Base-by-base conservation (phyloP, 2,113 vertebrate genomes). In the Paratilapia polleni region DNA sequence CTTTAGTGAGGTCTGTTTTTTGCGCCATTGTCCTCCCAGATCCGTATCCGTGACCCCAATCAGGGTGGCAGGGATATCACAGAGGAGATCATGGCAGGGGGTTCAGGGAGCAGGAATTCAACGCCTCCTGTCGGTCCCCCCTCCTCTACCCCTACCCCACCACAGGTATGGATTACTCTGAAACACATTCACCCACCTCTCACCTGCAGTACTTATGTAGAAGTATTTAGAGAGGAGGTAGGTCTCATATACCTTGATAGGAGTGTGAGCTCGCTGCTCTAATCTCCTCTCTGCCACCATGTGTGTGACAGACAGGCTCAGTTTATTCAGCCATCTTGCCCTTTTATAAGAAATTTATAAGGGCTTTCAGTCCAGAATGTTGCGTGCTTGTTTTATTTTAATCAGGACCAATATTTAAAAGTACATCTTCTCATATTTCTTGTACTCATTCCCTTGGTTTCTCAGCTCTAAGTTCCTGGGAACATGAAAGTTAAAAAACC, bases 41-140 rank as follows among this genome's bases (percentile, higher is more conserved):
- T 99, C 95, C 97, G 98, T 92, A 99, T 99, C 93, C 96, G 98
- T 70, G 98, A 99, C 95, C 98, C 98, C 79, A 99, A 98, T 94
- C 98, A 99, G 93, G 98, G 98, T 28, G 98, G 98, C 88, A 97
- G 96, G 94, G 98, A 99, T 84, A 98, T 99, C 95, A 99, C 98
- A 1, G 98, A 99, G 87, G 98, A 99, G 94, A 99, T 99, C 86
- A 97, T 99, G 98, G 97, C 97, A n/a, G 96, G 97, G 78, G 95
- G 94, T 57, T 97, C 97, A 83, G 97, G 98, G 88, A 99, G 98
- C 95, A 96, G 98, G 90, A 99, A 99, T 93, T 97, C 97, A 63
- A 99, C 98, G 0, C 98, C 98, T 63, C 98, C 98, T 80, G 96
- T 97, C 0, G 94, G 96, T 24, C 96, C 96, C 70, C 97, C 97